These are phyloP conservation scores for Naja naja DNA, from an alignment of 2,113 vertebrate genomes.

Conservation along the genomic window DNA sequence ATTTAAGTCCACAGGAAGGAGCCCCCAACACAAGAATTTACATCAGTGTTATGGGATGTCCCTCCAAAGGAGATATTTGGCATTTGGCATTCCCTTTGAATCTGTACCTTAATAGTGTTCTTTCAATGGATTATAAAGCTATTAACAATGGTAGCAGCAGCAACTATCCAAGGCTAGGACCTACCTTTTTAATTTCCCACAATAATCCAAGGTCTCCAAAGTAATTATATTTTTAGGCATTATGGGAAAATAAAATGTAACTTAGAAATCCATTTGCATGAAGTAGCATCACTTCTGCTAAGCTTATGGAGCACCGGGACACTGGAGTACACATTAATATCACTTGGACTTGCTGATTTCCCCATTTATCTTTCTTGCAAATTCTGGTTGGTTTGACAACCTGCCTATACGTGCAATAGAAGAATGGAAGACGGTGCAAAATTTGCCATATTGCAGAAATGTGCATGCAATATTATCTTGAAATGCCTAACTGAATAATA, in stretches of 20 bases:
- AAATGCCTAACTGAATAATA: neutral
- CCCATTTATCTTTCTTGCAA: neutral
- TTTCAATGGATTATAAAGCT: neutral
- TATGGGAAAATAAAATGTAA: neutral
- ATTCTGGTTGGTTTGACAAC: neutral
- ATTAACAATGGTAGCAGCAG: neutral
- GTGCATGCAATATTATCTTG: neutral
- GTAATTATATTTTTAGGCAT: neutral
- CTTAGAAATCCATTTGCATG: neutral
- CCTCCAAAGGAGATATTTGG: neutral
- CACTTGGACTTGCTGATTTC: neutral
- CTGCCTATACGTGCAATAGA: neutral
- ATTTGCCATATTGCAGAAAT: neutral
- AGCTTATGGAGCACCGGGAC: neutral
- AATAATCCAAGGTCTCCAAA: neutral
- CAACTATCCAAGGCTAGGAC: neutral
- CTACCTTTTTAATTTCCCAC: neutral
- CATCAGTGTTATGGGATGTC: neutral
- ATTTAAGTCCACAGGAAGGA: neutral
- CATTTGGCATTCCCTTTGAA: neutral
- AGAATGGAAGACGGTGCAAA: neutral
- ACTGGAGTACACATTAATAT: neutral
- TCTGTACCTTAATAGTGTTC: neutral
- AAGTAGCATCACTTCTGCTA: neutral
- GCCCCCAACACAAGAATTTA: neutral